Evolutionary conservation across 1,140 invertebrate genomes (phyloP).

Genomic region (Uloborus diversus): DNA sequence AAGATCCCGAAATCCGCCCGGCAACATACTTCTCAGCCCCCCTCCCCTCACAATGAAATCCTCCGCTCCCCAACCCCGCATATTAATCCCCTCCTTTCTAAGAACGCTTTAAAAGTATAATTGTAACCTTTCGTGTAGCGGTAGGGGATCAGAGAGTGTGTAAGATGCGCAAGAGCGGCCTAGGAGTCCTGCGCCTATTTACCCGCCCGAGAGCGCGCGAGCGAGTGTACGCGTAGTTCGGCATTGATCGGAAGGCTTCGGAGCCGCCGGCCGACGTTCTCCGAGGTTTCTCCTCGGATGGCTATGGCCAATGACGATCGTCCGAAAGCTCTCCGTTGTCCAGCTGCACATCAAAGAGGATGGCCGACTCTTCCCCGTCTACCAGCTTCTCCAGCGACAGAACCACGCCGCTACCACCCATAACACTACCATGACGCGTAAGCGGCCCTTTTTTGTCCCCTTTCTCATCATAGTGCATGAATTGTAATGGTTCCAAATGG

Average conservation of each 20-base stretch:
- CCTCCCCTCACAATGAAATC: no score
- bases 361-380: constrained; percentile 51
- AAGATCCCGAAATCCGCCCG: no score
- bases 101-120: constrained; percentile 5
- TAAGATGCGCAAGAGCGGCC: constrained; percentile 21
- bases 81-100: no score
- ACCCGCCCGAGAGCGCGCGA: not conserved
- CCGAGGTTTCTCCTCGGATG: constrained; percentile 17
- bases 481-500: no score
- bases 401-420: not conserved
- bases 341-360: constrained; percentile 55
- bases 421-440: constrained; percentile 50
- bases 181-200: constrained; percentile 36
- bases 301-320: constrained; percentile 54
- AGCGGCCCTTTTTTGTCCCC: not conserved
- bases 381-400: constrained; percentile 43
- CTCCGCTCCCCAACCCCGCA: no score
- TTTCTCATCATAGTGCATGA: not conserved
- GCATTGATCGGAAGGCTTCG: constrained; percentile 23
- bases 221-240: not conserved
- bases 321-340: constrained; percentile 51
- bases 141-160: not conserved
- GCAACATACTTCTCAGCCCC: no score
- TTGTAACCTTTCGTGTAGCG: not conserved
- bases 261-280: constrained; percentile 23